Evolutionary conservation across 2,888 invertebrate species (phyloP).

Genomic region (Pomacea canaliculata): DNA sequence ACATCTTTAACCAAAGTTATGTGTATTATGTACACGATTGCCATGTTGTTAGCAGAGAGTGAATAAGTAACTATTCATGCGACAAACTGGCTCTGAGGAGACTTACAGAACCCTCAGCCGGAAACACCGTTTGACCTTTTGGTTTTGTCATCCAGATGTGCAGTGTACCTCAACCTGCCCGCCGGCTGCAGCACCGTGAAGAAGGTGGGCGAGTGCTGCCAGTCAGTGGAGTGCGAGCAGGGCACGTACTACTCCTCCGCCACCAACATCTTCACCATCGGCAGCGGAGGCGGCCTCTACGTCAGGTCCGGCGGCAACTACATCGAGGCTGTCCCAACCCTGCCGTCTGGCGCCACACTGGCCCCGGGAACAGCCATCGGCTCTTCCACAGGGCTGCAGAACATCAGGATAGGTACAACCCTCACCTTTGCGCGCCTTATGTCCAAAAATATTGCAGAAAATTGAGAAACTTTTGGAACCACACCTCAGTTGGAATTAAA

Average conservation of each 20-base stretch:
- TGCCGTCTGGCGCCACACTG: conserved; percentile 38
- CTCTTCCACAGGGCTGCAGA: conserved; percentile 39
- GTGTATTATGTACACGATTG: too few relatives aligned
- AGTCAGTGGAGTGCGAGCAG: conserved; percentile 44
- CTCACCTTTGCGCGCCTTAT: background rate
- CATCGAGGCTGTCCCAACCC: conserved; percentile 44
- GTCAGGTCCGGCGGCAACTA: conserved; percentile 39
- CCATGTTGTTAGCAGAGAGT: too few relatives aligned
- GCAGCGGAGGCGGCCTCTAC: conserved; percentile 49
- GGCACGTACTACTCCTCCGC: conserved; percentile 47
- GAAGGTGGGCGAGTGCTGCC: conserved; percentile 52
- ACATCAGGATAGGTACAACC: conserved; percentile 45
- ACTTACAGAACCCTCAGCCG: too few relatives aligned
- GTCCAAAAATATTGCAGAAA: too few relatives aligned
- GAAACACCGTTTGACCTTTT: too few relatives aligned
- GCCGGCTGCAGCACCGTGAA: conserved; percentile 45
- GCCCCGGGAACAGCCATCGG: conserved; percentile 45
- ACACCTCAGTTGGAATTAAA: too few relatives aligned
- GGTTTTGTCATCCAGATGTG: conserved; percentile 40
- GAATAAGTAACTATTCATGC: too few relatives aligned
- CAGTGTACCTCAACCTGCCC: conserved; percentile 52
- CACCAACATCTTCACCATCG: conserved; percentile 44
- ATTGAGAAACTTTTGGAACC: too few relatives aligned
- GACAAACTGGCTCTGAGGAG: too few relatives aligned
- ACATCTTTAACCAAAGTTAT: too few relatives aligned